Evolutionary conservation across 64 coral and sea anemone species (phyloP), one percentile per base, ranked within the genome.

Genomic region (Montipora efflorescens): DNA sequence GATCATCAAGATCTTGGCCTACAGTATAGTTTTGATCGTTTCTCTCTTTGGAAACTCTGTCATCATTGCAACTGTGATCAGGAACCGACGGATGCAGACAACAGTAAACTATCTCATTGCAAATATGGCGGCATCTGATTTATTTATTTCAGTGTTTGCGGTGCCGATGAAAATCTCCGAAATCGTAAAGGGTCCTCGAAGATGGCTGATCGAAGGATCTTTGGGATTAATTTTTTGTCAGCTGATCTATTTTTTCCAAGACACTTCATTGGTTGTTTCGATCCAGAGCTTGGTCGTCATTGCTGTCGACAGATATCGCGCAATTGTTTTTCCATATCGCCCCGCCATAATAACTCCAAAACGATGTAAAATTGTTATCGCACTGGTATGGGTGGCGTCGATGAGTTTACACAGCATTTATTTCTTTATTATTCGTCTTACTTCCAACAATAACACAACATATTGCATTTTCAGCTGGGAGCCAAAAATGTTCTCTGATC

Each of bases 71-170:
- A 77, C 92, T 75, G 73, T 95, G 18, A 73, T 79, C 57, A 73
- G 70, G 51, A 89, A 88, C 48, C 48, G 66, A 6, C 86, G 57
- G 18, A 53, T 95, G 76, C 61, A 80, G 6, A 92, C 94, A 5
- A 92, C 76, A 2, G 92, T 89, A 1, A 95, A 95, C 94, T 87
- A 86, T 8, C 74, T 95, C 11, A 95, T 95, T 19, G 90, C 80
- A 2, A 95, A 92, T 83, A 95, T 92, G 94, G 90, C 94, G 8
- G 58, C 67, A 7, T 95, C 94, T 0, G 94, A 95, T 16, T 74
- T 95, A 12, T 20, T 82, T 5, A 92, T 92, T 51, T 62, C 78
- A 51, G 11, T 47, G 5, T 79, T 82, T 9, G 76, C 91, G 1
- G 78, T 95, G 4, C 94, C 94, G 0, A 81, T 68, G 8, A 64